Evolutionary conservation across 2,797 vertebrate species (phyloP).

Genomic region (Hozukius guyotensis): DNA sequence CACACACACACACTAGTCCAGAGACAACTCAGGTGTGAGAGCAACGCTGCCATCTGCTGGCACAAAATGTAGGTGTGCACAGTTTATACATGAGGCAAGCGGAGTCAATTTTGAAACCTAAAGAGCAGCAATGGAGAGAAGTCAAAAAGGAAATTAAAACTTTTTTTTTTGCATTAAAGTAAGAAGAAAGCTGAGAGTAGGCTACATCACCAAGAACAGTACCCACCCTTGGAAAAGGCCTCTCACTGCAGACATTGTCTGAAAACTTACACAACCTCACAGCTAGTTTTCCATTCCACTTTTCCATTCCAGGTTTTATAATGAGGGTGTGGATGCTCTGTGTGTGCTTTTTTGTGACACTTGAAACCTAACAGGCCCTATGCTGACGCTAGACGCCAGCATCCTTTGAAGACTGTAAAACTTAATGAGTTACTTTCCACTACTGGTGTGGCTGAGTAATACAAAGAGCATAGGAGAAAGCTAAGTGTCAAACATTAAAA

Average conservation of each 20-base stretch:
- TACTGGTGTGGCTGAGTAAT: constrained; percentile 11
- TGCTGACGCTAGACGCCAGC: constrained; percentile 17
- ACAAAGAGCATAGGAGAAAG: background rate
- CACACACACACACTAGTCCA: background rate
- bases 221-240: constrained; percentile 16
- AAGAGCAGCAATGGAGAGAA: background rate
- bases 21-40: background rate
- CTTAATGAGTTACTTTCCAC: constrained; percentile 58
- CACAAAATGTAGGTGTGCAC: background rate
- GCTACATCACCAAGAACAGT: background rate
- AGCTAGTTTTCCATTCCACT: constrained; percentile 45
- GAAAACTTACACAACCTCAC: constrained; percentile 39
- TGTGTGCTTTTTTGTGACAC: constrained; percentile 10
- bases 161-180: background rate
- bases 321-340: constrained; percentile 34
- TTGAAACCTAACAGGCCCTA: constrained; percentile 25
- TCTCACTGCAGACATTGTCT: constrained; percentile 33
- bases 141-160: background rate
- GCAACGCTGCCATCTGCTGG: constrained; percentile 70
- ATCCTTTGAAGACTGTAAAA: constrained; percentile 40
- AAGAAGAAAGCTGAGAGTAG: background rate
- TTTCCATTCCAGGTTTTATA: constrained; percentile 55
- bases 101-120: background rate
- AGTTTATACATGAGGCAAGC: background rate
- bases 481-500: background rate